phyloP scores from a whole-genome alignment of 2,888 invertebrate genomes.

The Venusia cambrica region DNA sequence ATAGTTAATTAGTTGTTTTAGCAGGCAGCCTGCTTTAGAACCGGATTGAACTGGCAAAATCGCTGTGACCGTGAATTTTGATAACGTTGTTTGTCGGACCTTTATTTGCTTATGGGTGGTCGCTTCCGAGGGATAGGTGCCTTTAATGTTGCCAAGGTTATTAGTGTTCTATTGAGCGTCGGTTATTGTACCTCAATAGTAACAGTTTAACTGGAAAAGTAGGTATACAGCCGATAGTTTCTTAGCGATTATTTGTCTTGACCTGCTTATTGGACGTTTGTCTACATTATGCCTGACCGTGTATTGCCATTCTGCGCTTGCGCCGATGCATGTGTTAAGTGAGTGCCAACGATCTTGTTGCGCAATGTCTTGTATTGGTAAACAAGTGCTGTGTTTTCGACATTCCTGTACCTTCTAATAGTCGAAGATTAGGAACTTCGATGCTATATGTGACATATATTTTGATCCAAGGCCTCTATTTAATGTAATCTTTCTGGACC shows the following conservation, averaged over 20 bases:
- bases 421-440: too few species aligned
- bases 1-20: neutral
- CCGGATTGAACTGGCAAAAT: slow-evolving; percentile 6
- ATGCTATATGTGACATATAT: too few species aligned
- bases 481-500: too few species aligned
- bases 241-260: too few species aligned
- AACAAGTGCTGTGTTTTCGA: slow-evolving; percentile 33
- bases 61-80: slow-evolving; percentile 7
- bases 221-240: too few species aligned
- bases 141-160: too few species aligned
- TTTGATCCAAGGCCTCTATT: too few species aligned
- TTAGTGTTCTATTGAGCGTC: too few species aligned
- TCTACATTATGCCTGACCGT: slow-evolving; percentile 9
- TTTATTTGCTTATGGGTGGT: slow-evolving; percentile 7
- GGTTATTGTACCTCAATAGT: too few species aligned
- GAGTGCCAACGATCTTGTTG: slow-evolving; percentile 36
- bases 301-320: slow-evolving; percentile 24
- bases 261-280: neutral
- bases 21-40: neutral
- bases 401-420: slow-evolving; percentile 15
- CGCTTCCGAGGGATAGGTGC: slow-evolving; percentile 3
- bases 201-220: too few species aligned
- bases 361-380: slow-evolving; percentile 41
- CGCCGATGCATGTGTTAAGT: slow-evolving; percentile 25
- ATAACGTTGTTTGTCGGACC: slow-evolving; percentile 6